Percentiles rank a stretch among this genome's conserved stretches.
Conservation (phyloP, 2,113 vertebrate genomes). For the Clinocottus analis region DNA sequence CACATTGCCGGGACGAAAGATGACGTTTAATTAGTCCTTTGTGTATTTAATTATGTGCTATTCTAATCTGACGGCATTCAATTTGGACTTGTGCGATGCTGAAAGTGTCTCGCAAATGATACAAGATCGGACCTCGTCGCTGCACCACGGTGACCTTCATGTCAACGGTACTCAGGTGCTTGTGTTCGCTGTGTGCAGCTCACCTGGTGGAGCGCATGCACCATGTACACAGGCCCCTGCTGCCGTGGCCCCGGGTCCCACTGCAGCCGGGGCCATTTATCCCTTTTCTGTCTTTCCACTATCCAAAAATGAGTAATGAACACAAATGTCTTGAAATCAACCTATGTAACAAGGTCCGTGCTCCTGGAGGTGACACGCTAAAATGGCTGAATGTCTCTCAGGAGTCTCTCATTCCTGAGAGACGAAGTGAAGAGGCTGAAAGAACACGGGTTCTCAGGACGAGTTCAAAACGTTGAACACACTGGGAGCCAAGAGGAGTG, state of each 20-base stretch:
- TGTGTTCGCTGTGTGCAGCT: background rate
- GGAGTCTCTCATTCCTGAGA: background rate
- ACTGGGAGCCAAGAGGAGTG: constrained; percentile 25
- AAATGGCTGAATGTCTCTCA: background rate
- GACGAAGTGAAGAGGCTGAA: constrained; percentile 23
- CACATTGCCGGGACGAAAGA: background rate
- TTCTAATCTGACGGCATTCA: background rate
- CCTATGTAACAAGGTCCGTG: background rate
- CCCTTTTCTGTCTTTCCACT: background rate
- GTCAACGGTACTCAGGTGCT: background rate
- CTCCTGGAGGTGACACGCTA: background rate
- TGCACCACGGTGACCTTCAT: background rate
- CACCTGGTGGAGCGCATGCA: background rate
- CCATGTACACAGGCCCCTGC: too few species aligned
- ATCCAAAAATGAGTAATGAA: too few species aligned
- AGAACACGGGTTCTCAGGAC: background rate
- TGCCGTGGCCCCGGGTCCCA: too few species aligned
- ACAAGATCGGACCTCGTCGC: too few species aligned
- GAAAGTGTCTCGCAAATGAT: too few species aligned
- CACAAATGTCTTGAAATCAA: background rate
- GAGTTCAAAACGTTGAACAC: constrained; percentile 21
- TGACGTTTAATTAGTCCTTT: background rate
- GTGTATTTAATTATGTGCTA: background rate
- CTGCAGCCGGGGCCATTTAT: too few species aligned
- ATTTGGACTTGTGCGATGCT: too few species aligned